A percentile compares a stretch with the other conserved stretches of the same genome.
phyloP scores from a whole-genome alignment of 2,797 vertebrate genomes.

The Pogonophryne albipinna region DNA sequence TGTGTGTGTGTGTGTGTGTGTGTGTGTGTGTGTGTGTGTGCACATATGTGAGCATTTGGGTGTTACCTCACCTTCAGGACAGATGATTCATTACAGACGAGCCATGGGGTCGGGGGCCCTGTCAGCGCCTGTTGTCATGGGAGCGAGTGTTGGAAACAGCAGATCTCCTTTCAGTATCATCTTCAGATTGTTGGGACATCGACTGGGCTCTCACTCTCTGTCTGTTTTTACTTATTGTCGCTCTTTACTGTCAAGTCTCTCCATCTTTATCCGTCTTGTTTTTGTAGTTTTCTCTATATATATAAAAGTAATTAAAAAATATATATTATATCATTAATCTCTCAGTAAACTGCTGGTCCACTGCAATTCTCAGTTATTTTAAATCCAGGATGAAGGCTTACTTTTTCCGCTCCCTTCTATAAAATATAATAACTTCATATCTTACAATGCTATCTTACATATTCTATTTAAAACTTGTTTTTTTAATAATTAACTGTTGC shows the following conservation, averaged over 20 bases:
- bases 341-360: too few relatives aligned
- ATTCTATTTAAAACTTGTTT: too few relatives aligned
- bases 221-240: not conserved
- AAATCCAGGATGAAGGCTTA: too few relatives aligned
- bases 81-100: constrained; percentile 78
- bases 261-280: not conserved
- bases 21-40: constrained; percentile 34
- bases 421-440: too few relatives aligned
- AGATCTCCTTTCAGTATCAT: constrained; percentile 79
- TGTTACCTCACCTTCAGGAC: constrained; percentile 69
- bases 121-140: constrained; percentile 77
- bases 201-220: constrained; percentile 33
- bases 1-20: constrained; percentile 34
- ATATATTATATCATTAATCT: too few relatives aligned
- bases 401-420: too few relatives aligned
- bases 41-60: constrained; percentile 57
- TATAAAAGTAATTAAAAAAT: too few relatives aligned
- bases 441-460: too few relatives aligned
- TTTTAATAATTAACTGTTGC: too few relatives aligned
- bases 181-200: constrained; percentile 68
- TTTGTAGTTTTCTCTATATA: too few relatives aligned
- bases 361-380: too few relatives aligned
- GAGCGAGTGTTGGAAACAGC: constrained; percentile 68
- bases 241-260: not conserved
- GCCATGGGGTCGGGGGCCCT: constrained; percentile 67